Percentiles rank a stretch among this genome's conserved stretches.
Conservation (phyloP, 2,888 invertebrate genomes). For the Heteromurus nitidus region DNA sequence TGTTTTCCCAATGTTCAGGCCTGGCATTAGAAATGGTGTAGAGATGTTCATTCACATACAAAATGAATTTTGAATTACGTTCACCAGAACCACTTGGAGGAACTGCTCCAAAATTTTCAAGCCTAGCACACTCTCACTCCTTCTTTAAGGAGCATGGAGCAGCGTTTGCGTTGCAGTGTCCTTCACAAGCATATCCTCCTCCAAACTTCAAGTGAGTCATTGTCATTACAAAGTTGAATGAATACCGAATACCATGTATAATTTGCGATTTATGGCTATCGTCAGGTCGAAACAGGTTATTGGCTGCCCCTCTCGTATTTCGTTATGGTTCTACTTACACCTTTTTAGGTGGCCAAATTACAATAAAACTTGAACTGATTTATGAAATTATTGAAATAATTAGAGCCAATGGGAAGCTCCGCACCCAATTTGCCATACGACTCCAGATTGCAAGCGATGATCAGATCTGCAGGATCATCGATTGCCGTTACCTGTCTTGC, state of each 20-base stretch:
- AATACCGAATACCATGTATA: too few relatives aligned
- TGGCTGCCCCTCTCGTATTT: conserved; percentile 22
- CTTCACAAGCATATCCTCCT: conserved; percentile 72
- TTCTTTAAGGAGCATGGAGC: conserved; percentile 71
- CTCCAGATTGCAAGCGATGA: conserved; percentile 69
- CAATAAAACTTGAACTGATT: too few relatives aligned
- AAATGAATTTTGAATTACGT: conserved; percentile 78
- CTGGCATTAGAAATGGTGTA: conserved; percentile 69
- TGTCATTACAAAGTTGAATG: not conserved
- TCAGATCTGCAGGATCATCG: conserved; percentile 53
- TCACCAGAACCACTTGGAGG: conserved; percentile 73
- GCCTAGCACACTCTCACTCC: conserved; percentile 72
- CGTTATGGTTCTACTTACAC: too few relatives aligned
- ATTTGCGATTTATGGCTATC: not conserved
- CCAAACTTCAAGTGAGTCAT: conserved; percentile 72
- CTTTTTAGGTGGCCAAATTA: not conserved
- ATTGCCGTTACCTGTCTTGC: conserved; percentile 63
- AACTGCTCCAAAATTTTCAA: conserved; percentile 73
- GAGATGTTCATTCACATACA: conserved; percentile 77
- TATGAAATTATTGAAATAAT: not conserved
- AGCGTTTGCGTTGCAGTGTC: conserved; percentile 70
- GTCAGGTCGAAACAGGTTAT: not conserved
- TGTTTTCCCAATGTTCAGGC: conserved; percentile 39
- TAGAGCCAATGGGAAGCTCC: conserved; percentile 71
- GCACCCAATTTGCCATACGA: conserved; percentile 70